Conservation (phyloP, 2,113 vertebrate genomes). For the Lutjanus erythropterus region DNA sequence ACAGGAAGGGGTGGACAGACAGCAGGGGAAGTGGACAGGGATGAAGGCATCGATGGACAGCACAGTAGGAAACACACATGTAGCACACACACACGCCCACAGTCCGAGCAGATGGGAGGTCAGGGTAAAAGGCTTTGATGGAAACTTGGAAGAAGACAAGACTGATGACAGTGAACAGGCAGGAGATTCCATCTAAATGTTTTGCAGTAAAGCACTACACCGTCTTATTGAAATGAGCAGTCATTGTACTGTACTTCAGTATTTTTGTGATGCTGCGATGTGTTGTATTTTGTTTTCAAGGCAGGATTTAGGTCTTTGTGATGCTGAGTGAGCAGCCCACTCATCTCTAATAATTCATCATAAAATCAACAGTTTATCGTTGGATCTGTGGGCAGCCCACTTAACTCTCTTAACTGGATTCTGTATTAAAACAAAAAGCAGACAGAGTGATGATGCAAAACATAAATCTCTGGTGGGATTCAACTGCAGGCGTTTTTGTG, state of each 20-base stretch:
- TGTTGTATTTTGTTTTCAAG: not conserved
- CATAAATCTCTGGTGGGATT: conserved; percentile 28
- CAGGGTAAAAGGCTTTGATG: conserved; percentile 6
- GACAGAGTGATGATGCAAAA: not conserved
- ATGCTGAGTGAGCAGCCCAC: conserved; percentile 35
- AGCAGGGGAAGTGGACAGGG: conserved; percentile 56
- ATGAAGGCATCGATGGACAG: conserved; percentile 32
- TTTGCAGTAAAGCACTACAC: too few relatives aligned
- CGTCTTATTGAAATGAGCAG: not conserved
- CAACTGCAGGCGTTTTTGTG: not conserved
- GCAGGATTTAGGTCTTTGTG: not conserved
- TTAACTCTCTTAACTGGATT: not conserved
- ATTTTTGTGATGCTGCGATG: not conserved
- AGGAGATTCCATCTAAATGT: not conserved
- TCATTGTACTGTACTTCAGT: not conserved
- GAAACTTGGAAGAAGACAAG: not conserved
- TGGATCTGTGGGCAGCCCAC: conserved; percentile 39
- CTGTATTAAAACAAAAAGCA: conserved; percentile 37
- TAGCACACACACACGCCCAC: not conserved
- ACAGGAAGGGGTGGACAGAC: conserved; percentile 73
- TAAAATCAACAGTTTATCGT: conserved; percentile 18
- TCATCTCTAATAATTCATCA: conserved; percentile 34
- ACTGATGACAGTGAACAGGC: conserved; percentile 1
- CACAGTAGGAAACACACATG: not conserved
- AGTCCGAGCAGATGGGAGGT: conserved; percentile 9